Base-by-base conservation (phyloP, 2,888 invertebrate species). In the Therioaphis trifolii region DNA sequence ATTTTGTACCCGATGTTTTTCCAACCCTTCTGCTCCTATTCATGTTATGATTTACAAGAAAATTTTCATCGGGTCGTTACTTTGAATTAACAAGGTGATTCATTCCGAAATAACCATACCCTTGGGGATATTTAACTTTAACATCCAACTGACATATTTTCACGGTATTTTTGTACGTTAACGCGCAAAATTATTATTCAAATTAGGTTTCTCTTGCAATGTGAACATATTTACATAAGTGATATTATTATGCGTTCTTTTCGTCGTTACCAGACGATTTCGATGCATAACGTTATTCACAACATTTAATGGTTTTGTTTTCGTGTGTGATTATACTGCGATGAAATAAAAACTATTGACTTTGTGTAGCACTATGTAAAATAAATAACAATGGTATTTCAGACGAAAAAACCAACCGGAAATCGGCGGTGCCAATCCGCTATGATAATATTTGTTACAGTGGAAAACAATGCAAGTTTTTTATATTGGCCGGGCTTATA, bases 1-100 rank as follows among this genome's bases (percentile, higher is more conserved):
- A 2, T 66, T 77, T 63, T 63, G 12, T 15, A 49, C 63, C 14
- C 49, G 29, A 76, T 29, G 21, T 77, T 77, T 77, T 49, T 29
- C 49, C 21, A 77, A 77, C 77, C 63, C 63, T 49, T 49, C 49
- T 77, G 49, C 49, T 7, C 21, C 66, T 66, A 76, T 63, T 76
- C n/a, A 46, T 66, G 49, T 77, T 66, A 63, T 76, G 21, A 49
- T 77, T 63, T 35, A 49, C 21, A 66, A 24, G 63, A 49, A 52
- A 66, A 77, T 66, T n/a, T 77, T 77, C 63, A 49, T 77, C 66
- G 66, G 11, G 66, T 15, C 49, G 77, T 77, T 77, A 66, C 77
- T 77, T 66, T 35, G 63, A 66, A 77, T 77, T 49, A 66, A 66
- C 63, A 49, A 66, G 66, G 46, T 40, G 66, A 77, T 77, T 77